A percentile compares a stretch with the other conserved stretches of the same genome.
phyloP scores from a whole-genome alignment of 2,113 vertebrate genomes.

The Pheucticus melanocephalus region DNA sequence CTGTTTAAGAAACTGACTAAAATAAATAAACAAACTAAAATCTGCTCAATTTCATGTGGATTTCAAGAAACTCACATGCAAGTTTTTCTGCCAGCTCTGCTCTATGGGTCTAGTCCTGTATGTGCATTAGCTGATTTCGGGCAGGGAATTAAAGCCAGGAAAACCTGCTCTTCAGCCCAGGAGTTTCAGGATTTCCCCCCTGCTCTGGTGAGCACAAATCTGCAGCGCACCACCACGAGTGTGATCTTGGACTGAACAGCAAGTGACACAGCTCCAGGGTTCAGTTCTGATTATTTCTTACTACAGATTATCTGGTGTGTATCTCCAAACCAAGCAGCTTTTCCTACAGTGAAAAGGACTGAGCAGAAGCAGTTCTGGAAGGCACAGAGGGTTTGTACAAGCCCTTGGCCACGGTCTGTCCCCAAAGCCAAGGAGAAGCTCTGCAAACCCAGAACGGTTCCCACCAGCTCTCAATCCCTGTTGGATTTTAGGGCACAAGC shows the following conservation, averaged over 20 bases:
- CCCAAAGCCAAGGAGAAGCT: not conserved
- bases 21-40: not conserved
- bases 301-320: fast-evolving
- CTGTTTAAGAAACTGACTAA: not conserved
- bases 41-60: not conserved
- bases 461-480: not conserved
- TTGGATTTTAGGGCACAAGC: not conserved
- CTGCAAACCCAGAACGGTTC: fast-evolving
- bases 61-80: not conserved
- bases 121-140: not conserved
- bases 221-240: fast-evolving
- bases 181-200: not conserved
- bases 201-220: not conserved
- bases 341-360: fast-evolving
- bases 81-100: not conserved
- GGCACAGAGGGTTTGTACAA: fast-evolving
- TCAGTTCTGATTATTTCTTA: not conserved
- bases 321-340: not conserved
- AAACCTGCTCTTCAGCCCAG: not conserved
- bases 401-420: fast-evolving
- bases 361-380: not conserved
- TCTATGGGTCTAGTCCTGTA: not conserved
- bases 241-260: not conserved
- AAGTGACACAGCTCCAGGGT: fast-evolving
- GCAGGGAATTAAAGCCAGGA: not conserved